Conservation (phyloP, 2,113 vertebrate species). For the Elanus axillaris region DNA sequence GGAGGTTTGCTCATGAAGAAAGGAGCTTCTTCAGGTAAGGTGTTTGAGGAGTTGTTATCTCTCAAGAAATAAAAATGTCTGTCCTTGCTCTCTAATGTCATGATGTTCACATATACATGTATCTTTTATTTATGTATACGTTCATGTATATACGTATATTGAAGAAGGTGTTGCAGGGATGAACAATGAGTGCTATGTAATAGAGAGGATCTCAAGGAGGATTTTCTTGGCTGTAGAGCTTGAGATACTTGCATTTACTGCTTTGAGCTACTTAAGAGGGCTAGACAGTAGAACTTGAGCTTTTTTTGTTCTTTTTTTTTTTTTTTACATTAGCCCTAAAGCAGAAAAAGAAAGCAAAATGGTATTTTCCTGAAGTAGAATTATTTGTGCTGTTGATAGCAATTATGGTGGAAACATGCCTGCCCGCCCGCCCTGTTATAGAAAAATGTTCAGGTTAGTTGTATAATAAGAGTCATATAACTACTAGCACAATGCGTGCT, state of each 20-base stretch:
- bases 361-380: neutral
- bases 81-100: neutral
- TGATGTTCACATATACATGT: accelerated
- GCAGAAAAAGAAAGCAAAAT: neutral
- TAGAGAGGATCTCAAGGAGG: neutral
- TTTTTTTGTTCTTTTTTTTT: neutral
- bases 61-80: neutral
- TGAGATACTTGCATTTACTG: neutral
- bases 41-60: neutral
- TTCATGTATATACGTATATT: neutral
- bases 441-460: neutral
- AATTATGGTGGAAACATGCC: neutral
- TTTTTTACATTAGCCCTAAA: no score
- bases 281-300: neutral
- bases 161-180: accelerated
- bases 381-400: neutral
- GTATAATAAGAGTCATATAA: neutral
- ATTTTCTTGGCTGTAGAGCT: neutral
- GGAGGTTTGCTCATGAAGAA: accelerated
- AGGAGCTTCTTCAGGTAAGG: accelerated
- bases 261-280: neutral
- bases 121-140: neutral
- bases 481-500: neutral
- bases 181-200: neutral
- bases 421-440: neutral